Evolutionary conservation across 2,888 invertebrate species (phyloP), one percentile per base, ranked within the genome.

Genomic region (Sclerodermus sp.): DNA sequence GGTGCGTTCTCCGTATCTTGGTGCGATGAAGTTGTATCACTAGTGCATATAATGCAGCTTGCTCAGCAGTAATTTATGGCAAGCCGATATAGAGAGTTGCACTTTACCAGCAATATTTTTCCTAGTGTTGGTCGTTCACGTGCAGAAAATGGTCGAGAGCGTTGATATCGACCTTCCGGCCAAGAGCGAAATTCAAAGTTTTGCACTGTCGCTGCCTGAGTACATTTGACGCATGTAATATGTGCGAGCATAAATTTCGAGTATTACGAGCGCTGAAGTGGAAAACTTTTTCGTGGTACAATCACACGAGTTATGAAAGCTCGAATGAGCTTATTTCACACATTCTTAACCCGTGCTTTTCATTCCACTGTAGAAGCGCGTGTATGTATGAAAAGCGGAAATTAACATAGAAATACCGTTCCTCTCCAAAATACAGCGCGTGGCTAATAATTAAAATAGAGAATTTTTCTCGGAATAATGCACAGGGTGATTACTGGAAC

Each of bases 121-220:
- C 15, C 15, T 10, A 4, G 43, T 45, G 23, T 36, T 12, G 14
- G 29, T 29, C 10, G 45, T 41, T 34, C 13, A 40, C 15, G 46
- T 30, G 16, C 31, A 31, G n/a, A 31, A 40, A 46, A 47, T 34
- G 17, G 41, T 31, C 32, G 46, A 47, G 34, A 23, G 23, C 23
- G 34, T 3, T 30, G 32, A 16, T 48, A 48, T 48, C 39, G 49
- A 39, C 43, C 43, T 44, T 44, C 37, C 32, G 29, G 14, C 32
- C n/a, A 36, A 40, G 36, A 23, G 34, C 17, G 44, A 18, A 32
- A 43, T 43, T 39, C 43, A 29, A 47, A 39, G 31, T 43, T 36
- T 44, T 40, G 32, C 39, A 14, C 14, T 40, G 34, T 23, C 41
- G 12, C 37, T 14, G 5, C 31, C 9, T 6, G 42, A 16, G 38